Conservation (phyloP, 1,140 invertebrate species). For the Conus ventricosus region DNA sequence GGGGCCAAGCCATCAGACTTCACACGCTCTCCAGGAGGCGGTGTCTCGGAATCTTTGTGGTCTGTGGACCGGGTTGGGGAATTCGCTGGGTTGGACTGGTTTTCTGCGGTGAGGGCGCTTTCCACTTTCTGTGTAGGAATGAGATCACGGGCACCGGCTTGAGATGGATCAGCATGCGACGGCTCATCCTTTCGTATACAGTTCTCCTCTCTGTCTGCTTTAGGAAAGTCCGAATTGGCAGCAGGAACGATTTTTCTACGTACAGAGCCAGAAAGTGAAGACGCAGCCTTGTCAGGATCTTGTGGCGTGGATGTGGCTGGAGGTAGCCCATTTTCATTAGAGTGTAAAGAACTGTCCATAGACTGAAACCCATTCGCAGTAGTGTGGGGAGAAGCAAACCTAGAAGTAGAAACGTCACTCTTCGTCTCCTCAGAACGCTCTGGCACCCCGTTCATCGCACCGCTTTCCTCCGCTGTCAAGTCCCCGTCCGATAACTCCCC, state of each 20-base stretch:
- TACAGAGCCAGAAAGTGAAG: not conserved
- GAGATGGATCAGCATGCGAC: not conserved
- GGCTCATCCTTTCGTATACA: not conserved
- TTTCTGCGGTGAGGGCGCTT: not conserved
- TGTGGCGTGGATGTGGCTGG: not conserved
- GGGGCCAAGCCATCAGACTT: not conserved
- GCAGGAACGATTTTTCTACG: conserved; percentile 45
- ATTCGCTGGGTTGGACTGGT: not conserved
- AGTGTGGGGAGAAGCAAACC: not conserved
- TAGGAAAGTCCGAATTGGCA: not conserved
- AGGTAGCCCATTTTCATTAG: no score
- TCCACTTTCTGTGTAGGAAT: not conserved
- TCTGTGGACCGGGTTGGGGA: not conserved
- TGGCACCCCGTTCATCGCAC: not conserved
- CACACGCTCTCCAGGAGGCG: not conserved
- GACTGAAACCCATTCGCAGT: not conserved
- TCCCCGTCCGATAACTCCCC: not conserved
- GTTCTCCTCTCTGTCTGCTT: not conserved
- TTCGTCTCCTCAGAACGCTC: not conserved
- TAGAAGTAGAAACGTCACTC: not conserved
- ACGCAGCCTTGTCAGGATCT: not conserved
- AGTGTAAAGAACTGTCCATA: not conserved
- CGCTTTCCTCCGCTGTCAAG: conserved; percentile 3
- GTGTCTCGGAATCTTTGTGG: not conserved
- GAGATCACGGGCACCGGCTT: not conserved